Conservation (phyloP, 2,797 vertebrate genomes). For the Crocodylus rhombifer region DNA sequence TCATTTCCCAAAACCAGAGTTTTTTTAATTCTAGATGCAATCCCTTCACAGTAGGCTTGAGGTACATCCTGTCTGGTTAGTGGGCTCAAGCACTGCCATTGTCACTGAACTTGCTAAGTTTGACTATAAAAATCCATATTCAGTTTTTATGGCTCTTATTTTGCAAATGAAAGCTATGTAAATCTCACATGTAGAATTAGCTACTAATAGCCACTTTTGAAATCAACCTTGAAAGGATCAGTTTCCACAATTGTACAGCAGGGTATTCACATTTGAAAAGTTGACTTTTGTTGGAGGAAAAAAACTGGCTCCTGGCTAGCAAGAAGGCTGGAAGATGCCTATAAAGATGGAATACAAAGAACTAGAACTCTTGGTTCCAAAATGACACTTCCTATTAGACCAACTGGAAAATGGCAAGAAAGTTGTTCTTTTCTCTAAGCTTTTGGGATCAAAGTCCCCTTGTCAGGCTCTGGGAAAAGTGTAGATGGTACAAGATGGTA, state of each 20-base stretch:
- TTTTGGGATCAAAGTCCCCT: too few relatives aligned
- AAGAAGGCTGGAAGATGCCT: neutral
- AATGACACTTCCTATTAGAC: too few relatives aligned
- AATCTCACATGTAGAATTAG: neutral
- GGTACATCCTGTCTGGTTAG: neutral
- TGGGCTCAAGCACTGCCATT: neutral
- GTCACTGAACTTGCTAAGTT: neutral
- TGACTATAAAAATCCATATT: neutral
- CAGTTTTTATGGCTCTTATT: neutral
- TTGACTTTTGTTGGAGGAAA: neutral
- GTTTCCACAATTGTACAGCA: too few relatives aligned
- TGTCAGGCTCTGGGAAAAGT: too few relatives aligned
- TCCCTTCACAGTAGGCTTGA: conserved; percentile 7
- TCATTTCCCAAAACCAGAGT: neutral
- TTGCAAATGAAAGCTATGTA: neutral
- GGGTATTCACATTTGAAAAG: too few relatives aligned
- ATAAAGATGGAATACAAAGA: neutral
- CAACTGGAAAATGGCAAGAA: too few relatives aligned
- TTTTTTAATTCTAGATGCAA: neutral
- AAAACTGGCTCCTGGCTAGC: neutral
- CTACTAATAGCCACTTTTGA: neutral
- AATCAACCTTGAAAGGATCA: neutral
- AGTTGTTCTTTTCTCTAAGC: too few relatives aligned
- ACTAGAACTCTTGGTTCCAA: too few relatives aligned
- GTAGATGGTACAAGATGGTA: too few relatives aligned